Evolutionary conservation across 1,140 invertebrate genomes (phyloP).

Genomic region (Sitodiplosis mosellana): DNA sequence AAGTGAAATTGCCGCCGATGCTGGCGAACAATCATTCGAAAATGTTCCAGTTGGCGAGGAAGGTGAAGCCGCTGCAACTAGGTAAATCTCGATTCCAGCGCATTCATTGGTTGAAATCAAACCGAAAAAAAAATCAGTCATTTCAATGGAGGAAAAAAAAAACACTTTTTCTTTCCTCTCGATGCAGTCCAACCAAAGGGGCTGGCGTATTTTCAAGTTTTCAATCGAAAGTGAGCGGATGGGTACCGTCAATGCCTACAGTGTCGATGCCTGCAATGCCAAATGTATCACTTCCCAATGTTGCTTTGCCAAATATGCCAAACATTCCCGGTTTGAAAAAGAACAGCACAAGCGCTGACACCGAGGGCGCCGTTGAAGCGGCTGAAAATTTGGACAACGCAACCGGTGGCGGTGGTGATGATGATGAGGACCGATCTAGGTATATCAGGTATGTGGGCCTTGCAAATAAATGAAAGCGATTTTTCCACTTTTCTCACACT

Average conservation of each 20-base stretch:
- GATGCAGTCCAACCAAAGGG: conserved; percentile 39
- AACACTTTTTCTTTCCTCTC: not conserved
- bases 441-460: conserved; percentile 41
- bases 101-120: not conserved
- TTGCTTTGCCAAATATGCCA: conserved; percentile 25
- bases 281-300: conserved; percentile 13
- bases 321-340: conserved; percentile 48
- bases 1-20: conserved; percentile 28
- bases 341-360: conserved; percentile 24
- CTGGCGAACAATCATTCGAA: conserved; percentile 8
- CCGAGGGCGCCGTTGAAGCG: conserved; percentile 24
- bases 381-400: conserved; percentile 28
- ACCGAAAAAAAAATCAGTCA: not conserved
- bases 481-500: conserved; percentile 5
- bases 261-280: conserved; percentile 17
- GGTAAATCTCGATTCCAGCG: not conserved
- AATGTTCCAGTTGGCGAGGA: conserved; percentile 11
- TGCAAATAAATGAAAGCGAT: conserved; percentile 20
- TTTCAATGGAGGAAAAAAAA: not conserved
- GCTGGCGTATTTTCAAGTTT: conserved; percentile 64
- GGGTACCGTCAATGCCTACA: conserved; percentile 35
- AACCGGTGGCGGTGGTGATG: conserved; percentile 33
- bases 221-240: conserved; percentile 60
- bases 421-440: conserved; percentile 69
- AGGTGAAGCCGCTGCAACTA: conserved; percentile 18